phyloP scores from a whole-genome alignment of 37 sponge, comb jelly and placozoan genomes.

The Spongia lamella region DNA sequence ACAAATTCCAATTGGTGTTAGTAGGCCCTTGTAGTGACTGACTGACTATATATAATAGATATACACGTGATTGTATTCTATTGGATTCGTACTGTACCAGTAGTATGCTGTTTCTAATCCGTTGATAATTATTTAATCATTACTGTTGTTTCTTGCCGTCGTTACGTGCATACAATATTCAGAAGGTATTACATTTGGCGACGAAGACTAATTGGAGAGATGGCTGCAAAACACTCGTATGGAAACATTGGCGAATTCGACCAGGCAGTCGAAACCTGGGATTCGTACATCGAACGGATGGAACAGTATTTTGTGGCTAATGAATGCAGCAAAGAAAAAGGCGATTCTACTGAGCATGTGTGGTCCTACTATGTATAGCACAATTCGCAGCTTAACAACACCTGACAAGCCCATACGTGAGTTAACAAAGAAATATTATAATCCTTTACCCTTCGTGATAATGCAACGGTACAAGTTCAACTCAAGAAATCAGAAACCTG shows the following conservation, averaged over 20 bases:
- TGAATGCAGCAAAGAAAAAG: background rate
- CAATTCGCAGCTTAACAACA: background rate
- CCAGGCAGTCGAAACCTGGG: background rate
- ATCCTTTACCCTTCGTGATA: conserved; percentile 2
- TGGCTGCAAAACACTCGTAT: too few species aligned
- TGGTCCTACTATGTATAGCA: background rate
- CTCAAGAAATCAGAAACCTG: conserved; percentile 1
- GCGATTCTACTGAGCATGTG: background rate
- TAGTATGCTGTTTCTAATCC: too few species aligned
- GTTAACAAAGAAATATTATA: background rate
- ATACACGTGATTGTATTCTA: too few species aligned
- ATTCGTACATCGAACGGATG: background rate
- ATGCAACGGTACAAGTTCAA: conserved; percentile 1
- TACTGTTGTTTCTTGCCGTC: too few species aligned
- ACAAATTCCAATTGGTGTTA: too few species aligned
- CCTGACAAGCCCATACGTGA: conserved; percentile 5
- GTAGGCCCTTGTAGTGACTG: too few species aligned
- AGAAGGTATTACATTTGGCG: too few species aligned
- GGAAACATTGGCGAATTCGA: background rate
- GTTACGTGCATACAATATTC: too few species aligned
- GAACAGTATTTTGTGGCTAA: conserved; percentile 11
- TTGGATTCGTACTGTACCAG: too few species aligned
- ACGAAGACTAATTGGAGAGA: too few species aligned
- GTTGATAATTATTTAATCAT: too few species aligned
- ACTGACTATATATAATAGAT: too few species aligned